Evolutionary conservation across 2,113 vertebrate genomes (phyloP), one percentile per base, ranked within the genome.

Genomic region (Maccullochella peelii): DNA sequence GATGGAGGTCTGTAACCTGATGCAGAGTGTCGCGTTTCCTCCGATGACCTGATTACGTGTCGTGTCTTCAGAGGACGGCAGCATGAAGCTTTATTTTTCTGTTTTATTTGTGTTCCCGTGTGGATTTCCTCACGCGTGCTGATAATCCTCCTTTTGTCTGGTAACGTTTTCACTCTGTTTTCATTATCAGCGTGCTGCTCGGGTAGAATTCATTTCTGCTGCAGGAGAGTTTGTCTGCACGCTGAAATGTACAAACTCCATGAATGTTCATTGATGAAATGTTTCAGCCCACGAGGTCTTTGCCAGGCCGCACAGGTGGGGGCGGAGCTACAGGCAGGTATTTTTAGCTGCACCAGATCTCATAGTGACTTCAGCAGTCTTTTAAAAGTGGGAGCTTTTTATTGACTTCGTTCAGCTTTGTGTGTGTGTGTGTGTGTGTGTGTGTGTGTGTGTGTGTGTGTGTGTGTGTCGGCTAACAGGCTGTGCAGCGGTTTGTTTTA

Each of bases 1-100:
- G 27, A 62, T 44, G 65, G 54, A 59, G 70, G 49, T 47, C 20
- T 23, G 89, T 62, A 90, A 91, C 88, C 84, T 86, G 91, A 90
- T 87, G 85, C 87, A 16, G 58, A 21, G 54, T 0, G 30, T 85
- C 3, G 6, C 18, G 49, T 89, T 83, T 69, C 80, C 20, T 21
- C 52, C 1, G n/a, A 8, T 82, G 85, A 90, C 77, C 86, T 80
- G 82, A n/a, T 57, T 76, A 18, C 20, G 15, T 25, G 62, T 42
- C 18, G 47, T 49, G 49, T 47, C 42, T 33, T 58, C 27, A 9
- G 23, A 44, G 38, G 49, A 59, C 57, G 27, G 58, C 55, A 0
- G 73, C 52, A 18, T 5, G 4, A 36, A 54, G 57, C 66, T 54
- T 47, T 30, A 10, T 50, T 40, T 18, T 42, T 20, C 21, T 72